phyloP scores from a whole-genome alignment of 1,140 invertebrate species.

The Heliothis subflexa region DNA sequence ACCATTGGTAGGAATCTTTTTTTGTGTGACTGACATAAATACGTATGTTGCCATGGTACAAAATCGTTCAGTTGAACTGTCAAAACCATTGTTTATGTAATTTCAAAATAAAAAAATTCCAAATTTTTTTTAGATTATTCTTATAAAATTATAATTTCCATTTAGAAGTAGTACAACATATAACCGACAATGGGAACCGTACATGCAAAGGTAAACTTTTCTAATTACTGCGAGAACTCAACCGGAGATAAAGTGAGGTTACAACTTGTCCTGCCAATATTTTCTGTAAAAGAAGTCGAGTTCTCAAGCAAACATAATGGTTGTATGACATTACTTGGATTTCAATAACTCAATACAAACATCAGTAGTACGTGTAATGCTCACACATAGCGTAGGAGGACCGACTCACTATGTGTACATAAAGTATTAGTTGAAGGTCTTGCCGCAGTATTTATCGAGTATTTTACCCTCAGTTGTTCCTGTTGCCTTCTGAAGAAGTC shows the following conservation, averaged over 20 bases:
- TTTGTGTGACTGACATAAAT: neutral
- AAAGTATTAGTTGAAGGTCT: no score
- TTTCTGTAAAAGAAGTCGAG: neutral
- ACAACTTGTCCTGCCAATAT: neutral
- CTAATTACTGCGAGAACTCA: neutral
- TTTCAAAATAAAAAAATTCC: constrained; percentile 55
- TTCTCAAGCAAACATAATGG: no score
- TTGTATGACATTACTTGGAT: no score
- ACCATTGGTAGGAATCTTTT: no score
- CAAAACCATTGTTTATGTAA: constrained; percentile 55
- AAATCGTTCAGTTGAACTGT: constrained; percentile 31
- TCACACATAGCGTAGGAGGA: no score
- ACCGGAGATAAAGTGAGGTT: constrained; percentile 6
- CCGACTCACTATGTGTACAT: no score
- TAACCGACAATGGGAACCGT: constrained; percentile 59
- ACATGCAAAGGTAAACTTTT: constrained; percentile 61
- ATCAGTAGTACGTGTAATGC: no score
- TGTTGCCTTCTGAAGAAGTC: no score
- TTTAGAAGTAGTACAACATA: constrained; percentile 11
- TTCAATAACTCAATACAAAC: no score
- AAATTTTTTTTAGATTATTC: constrained; percentile 39
- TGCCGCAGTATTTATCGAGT: no score
- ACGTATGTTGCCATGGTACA: neutral
- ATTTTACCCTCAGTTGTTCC: no score
- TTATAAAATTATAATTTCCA: neutral